Percentiles rank a stretch among this genome's conserved stretches.
Evolutionary conservation across 2,797 vertebrate species (phyloP).

Genomic region (Chelon auratus): DNA sequence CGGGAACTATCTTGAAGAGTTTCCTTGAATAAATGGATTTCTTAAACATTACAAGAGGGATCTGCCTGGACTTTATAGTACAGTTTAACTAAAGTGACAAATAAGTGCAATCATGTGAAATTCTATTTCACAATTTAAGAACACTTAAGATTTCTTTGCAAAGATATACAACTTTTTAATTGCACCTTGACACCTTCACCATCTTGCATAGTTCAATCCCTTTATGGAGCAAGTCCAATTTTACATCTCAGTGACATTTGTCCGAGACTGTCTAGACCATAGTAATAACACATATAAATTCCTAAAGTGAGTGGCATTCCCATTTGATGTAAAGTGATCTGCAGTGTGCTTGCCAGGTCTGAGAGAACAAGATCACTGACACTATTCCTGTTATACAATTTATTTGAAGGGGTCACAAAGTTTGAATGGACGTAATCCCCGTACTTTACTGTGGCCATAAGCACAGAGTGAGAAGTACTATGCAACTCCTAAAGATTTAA

Average conservation of each 20-base stretch:
- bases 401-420: conserved; percentile 48
- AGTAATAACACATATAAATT: conserved; percentile 78
- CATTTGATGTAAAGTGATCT: conserved; percentile 79
- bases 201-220: conserved; percentile 33
- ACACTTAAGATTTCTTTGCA: conserved; percentile 13
- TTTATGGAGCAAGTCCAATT: conserved; percentile 66
- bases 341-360: conserved; percentile 56
- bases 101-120: not conserved
- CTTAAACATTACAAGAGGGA: conserved; percentile 4
- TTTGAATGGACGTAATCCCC: conserved; percentile 38
- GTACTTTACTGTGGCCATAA: conserved; percentile 32
- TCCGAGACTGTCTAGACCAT: conserved; percentile 77
- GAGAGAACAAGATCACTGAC: conserved; percentile 70
- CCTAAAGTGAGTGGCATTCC: conserved; percentile 78
- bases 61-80: not conserved
- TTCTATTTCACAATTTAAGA: conserved; percentile 12
- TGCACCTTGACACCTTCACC: conserved; percentile 42
- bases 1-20: not conserved
- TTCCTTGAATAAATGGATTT: not conserved
- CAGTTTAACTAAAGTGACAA: not conserved
- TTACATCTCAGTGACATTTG: conserved; percentile 72
- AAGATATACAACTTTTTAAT: conserved; percentile 27
- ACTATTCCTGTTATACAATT: conserved; percentile 57
- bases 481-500: not conserved
- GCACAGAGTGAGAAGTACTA: conserved; percentile 1